phyloP scores from a whole-genome alignment of 1,140 invertebrate genomes.

The Papilio polytes region DNA sequence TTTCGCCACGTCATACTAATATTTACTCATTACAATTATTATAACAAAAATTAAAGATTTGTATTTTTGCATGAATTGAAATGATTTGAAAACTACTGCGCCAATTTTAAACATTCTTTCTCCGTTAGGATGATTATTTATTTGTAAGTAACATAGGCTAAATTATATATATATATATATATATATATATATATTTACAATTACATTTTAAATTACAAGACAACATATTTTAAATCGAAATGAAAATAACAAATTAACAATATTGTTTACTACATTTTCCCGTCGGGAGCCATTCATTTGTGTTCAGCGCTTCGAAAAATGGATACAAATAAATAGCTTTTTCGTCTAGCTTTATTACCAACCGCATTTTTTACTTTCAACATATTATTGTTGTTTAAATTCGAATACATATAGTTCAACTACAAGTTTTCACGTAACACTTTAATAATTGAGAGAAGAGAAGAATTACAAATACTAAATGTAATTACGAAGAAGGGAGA shows the following conservation, averaged over 20 bases:
- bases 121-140: too few species aligned
- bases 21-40: too few species aligned
- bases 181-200: too few species aligned
- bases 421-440: background rate
- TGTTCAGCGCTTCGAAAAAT: conserved; percentile 4
- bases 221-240: background rate
- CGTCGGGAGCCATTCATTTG: conserved; percentile 3
- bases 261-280: conserved; percentile 14
- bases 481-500: too few species aligned
- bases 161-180: too few species aligned
- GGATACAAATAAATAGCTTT: background rate
- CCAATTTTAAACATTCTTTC: too few species aligned
- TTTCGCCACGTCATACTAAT: too few species aligned
- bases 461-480: background rate
- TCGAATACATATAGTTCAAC: background rate
- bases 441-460: background rate
- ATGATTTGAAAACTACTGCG: too few species aligned
- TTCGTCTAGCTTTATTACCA: background rate
- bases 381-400: background rate
- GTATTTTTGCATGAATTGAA: too few species aligned
- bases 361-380: background rate
- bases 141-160: too few species aligned
- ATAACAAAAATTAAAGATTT: too few species aligned
- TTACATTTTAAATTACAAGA: background rate
- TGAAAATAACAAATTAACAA: conserved; percentile 10